Conservation (phyloP, 2,113 vertebrate species). For the Thunnus thynnus region DNA sequence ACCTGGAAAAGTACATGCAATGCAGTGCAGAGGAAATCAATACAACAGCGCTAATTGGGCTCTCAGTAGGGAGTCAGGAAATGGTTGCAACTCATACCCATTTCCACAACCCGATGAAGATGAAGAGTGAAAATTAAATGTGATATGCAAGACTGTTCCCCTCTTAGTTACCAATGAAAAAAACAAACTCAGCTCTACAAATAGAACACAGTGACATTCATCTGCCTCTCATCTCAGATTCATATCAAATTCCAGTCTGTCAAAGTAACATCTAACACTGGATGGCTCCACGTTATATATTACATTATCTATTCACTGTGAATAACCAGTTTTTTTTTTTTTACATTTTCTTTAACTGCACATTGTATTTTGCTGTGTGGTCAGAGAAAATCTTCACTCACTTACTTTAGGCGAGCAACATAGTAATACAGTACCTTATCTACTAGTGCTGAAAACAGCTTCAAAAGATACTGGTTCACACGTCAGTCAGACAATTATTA, state of each 20-base stretch:
- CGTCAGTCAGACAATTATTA: slow-evolving; percentile 45
- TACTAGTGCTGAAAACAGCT: slow-evolving; percentile 16
- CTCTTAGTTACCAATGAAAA: slow-evolving; percentile 40
- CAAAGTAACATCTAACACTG: neutral
- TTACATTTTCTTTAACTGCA: neutral
- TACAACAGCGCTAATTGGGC: slow-evolving; percentile 68
- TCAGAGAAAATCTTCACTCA: slow-evolving; percentile 20
- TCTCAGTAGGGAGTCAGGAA: slow-evolving; percentile 61
- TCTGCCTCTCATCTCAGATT: slow-evolving; percentile 23
- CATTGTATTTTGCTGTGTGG: neutral
- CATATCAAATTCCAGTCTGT: slow-evolving; percentile 25
- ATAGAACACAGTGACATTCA: slow-evolving; percentile 36
- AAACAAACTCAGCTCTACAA: slow-evolving; percentile 17
- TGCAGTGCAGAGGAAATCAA: slow-evolving; percentile 60
- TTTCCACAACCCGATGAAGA: slow-evolving; percentile 43
- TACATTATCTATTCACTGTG: neutral
- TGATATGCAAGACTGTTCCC: slow-evolving; percentile 29
- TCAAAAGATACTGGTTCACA: slow-evolving; percentile 42
- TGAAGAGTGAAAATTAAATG: slow-evolving; percentile 46
- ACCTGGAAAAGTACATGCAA: slow-evolving; percentile 68
- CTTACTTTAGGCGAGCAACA: slow-evolving; percentile 20
- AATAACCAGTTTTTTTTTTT: neutral
- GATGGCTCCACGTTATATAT: neutral
- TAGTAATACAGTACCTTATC: slow-evolving; percentile 33
- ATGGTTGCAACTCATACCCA: slow-evolving; percentile 34